Conservation (phyloP, 2,797 vertebrate species). For the Eulemur albifrons region DNA sequence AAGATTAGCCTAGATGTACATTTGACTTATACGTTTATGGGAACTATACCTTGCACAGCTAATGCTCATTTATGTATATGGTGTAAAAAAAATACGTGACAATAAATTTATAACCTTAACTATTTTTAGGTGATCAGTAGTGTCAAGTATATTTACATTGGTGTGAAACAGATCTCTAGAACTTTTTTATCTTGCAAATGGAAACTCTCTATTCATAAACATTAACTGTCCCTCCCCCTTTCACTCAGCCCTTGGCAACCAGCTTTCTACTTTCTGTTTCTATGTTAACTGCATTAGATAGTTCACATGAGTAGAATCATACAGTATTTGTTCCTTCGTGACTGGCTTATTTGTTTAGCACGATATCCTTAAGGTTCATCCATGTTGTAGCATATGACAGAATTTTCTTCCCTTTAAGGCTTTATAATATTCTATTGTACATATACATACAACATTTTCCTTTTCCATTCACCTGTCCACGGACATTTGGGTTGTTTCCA, state of each 20-base stretch:
- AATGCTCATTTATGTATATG: neutral
- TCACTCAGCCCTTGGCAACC: neutral
- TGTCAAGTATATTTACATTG: neutral
- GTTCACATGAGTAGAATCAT: neutral
- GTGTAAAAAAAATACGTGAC: neutral
- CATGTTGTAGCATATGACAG: neutral
- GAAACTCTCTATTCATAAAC: neutral
- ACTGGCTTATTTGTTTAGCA: neutral
- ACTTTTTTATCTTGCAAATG: neutral
- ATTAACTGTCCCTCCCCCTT: neutral
- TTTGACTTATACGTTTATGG: neutral
- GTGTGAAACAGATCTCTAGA: neutral
- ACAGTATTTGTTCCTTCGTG: neutral
- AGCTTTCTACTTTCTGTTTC: neutral
- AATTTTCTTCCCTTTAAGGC: neutral
- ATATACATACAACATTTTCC: neutral
- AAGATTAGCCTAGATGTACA: neutral
- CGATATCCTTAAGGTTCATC: neutral
- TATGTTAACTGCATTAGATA: neutral
- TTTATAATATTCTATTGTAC: neutral
- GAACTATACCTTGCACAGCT: neutral
- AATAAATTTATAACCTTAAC: conserved; percentile 6
- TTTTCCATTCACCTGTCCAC: neutral
- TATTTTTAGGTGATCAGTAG: neutral
- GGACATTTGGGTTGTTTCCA: neutral